A percentile compares a stretch with the other conserved stretches of the same genome.
Conservation (phyloP, 2,797 vertebrate species). For the Syngnathus acus region DNA sequence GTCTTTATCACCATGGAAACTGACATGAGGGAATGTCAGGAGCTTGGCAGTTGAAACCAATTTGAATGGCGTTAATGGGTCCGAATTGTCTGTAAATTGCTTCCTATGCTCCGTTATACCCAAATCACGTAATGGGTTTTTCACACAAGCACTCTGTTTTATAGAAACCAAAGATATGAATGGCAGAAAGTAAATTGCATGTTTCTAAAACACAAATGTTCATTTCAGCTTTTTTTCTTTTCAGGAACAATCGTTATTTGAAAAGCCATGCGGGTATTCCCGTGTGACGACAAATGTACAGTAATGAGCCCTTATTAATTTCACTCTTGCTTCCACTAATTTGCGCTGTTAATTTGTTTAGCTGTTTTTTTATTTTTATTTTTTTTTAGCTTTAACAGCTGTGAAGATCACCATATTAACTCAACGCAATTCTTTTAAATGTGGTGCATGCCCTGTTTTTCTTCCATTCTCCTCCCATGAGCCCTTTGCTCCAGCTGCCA, state of each 20-base stretch:
- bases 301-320: neutral
- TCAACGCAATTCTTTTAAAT: neutral
- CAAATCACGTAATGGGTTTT: slow-evolving; percentile 27
- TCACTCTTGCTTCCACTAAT: neutral
- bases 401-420: neutral
- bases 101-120: slow-evolving; percentile 49
- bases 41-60: slow-evolving; percentile 48
- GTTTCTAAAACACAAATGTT: slow-evolving; percentile 12
- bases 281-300: neutral
- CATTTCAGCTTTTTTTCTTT: slow-evolving; percentile 8
- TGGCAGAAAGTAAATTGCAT: slow-evolving; percentile 7
- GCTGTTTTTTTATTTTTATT: neutral
- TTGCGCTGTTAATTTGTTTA: neutral
- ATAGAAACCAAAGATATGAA: slow-evolving; percentile 18
- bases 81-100: slow-evolving; percentile 54
- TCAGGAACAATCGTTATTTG: neutral
- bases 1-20: slow-evolving; percentile 69
- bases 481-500: slow-evolving; percentile 23
- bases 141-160: slow-evolving; percentile 20
- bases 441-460: neutral
- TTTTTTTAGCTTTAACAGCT: neutral
- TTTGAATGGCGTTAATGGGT: slow-evolving; percentile 62
- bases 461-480: slow-evolving; percentile 13
- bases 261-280: neutral
- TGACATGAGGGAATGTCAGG: slow-evolving; percentile 45